A percentile compares a stretch with the other conserved stretches of the same genome.
Conservation (phyloP, 2,888 invertebrate species). For the Daptonema setosum region DNA sequence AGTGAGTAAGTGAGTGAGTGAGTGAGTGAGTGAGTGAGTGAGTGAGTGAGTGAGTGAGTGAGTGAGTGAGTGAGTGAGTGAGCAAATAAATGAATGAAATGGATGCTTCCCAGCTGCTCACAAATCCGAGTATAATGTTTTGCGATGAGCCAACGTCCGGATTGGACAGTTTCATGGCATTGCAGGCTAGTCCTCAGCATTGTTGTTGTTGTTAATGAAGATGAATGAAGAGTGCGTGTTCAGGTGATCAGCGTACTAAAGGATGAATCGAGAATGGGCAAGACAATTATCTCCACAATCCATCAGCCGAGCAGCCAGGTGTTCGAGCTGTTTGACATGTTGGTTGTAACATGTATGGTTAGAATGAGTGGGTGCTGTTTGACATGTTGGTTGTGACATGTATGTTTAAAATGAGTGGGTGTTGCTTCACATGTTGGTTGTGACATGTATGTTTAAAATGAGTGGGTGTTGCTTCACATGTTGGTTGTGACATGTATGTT, state of each 20-base stretch:
- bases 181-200: too few species aligned
- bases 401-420: not conserved
- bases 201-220: too few species aligned
- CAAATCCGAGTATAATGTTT: conserved; percentile 35
- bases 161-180: conserved; percentile 31
- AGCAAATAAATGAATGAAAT: not conserved
- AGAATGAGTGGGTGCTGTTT: not conserved
- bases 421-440: not conserved
- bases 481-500: not conserved
- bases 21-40: not conserved
- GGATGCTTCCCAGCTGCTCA: conserved; percentile 26
- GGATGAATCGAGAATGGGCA: conserved; percentile 39
- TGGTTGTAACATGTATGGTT: too few species aligned
- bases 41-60: not conserved
- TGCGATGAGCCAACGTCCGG: conserved; percentile 37
- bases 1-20: not conserved
- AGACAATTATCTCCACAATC: conserved; percentile 71
- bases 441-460: not conserved
- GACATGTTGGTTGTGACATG: not conserved
- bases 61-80: not conserved
- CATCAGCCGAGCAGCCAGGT: conserved; percentile 78
- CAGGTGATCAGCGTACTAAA: not conserved
- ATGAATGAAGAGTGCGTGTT: too few species aligned
- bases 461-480: not conserved
- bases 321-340: conserved; percentile 62